phyloP scores from a whole-genome alignment of 2,113 vertebrate genomes.

The Nyctereutes procyonoides region DNA sequence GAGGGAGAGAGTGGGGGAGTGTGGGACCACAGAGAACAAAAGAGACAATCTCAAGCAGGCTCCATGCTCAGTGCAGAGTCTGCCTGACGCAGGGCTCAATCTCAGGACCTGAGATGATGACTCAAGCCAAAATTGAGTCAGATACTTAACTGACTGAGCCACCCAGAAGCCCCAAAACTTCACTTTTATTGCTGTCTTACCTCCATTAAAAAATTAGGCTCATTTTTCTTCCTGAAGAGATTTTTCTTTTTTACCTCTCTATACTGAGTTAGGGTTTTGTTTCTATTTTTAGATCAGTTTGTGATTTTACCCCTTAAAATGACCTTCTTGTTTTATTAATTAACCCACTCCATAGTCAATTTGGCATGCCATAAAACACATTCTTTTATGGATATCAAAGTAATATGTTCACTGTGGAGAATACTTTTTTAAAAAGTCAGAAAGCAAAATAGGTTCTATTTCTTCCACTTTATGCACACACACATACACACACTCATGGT shows the following conservation, averaged over 20 bases:
- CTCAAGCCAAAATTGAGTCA: background rate
- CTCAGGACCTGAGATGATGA: background rate
- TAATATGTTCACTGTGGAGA: background rate
- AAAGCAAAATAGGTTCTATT: background rate
- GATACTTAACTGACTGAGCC: background rate
- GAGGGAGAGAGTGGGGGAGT: too few relatives aligned
- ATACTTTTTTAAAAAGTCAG: background rate
- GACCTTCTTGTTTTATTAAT: background rate
- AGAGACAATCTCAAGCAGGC: background rate
- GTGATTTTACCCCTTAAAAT: background rate
- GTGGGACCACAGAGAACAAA: background rate
- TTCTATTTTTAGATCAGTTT: conserved; percentile 25
- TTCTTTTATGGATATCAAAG: background rate
- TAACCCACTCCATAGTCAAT: background rate
- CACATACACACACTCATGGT: background rate
- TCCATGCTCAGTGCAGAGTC: background rate
- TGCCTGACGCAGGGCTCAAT: background rate
- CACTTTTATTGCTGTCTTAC: background rate
- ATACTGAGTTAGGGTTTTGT: background rate
- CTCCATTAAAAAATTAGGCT: background rate
- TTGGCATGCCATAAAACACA: background rate
- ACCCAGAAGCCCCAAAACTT: background rate
- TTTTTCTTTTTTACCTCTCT: background rate
- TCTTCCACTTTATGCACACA: background rate
- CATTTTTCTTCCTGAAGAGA: background rate